Base-by-base conservation (phyloP, 1,140 invertebrate species). In the Doryteuthis pealeii region DNA sequence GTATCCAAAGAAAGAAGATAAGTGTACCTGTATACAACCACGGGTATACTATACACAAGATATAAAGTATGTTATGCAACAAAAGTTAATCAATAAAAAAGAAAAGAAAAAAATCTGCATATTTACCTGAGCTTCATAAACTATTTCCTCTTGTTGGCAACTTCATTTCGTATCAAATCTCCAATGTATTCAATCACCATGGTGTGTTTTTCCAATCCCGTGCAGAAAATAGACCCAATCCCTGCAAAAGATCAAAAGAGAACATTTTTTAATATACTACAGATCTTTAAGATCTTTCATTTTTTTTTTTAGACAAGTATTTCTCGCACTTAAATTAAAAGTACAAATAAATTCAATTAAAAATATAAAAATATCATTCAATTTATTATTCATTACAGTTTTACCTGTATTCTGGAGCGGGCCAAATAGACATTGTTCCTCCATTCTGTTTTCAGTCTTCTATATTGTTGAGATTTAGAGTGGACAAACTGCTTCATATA, bases 101-200 rank as follows among this genome's bases (percentile, higher is more conserved):
- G n/a, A n/a, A n/a, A n/a, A n/a, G n/a, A n/a, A n/a, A n/a, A n/a
- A n/a, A n/a, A n/a, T n/a, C n/a, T n/a, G n/a, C n/a, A n/a, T n/a
- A n/a, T 87, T 85, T 89, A 97, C 96, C 92, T 96, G 88, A 28
- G 94, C 92, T 89, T 99, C 96, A 87, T 99, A 99, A 81, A 95
- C 91, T 86, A 97, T 96, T 89, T 99, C 97, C 96, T 91, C 49
- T 93, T 92, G 87, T 98, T 96, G 0, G 97, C 96, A 18, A 99
- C 90, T 88, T 99, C 97, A 58, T 95, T 95, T 71, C 98, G 91
- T 80, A 99, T 99, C 15, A 99, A 93, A 89, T 99, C 96, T 2
- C 98, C 98, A 80, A 99, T 99, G 87, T 99, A 99, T 88, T 99
- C 98, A 77, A 99, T 99, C 49, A 99, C 96, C 97, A 99, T 99